These are phyloP conservation scores for Temnothorax curvispinosus DNA, from an alignment of 1,140 invertebrate species.

Conservation along the genomic window DNA sequence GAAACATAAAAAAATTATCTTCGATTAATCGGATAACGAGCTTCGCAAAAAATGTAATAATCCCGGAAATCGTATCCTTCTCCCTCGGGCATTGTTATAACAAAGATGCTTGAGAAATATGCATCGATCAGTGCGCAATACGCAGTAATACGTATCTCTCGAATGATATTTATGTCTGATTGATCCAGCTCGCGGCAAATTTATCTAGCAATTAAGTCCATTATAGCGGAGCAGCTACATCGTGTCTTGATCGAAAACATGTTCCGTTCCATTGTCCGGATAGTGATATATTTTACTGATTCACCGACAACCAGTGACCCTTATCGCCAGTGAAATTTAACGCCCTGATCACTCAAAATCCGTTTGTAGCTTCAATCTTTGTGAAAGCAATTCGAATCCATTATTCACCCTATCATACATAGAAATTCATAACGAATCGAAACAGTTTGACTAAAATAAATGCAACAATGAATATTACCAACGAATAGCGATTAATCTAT, in stretches of 20 bases:
- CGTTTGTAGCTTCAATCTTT: not conserved
- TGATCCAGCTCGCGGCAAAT: slow-evolving; percentile 38
- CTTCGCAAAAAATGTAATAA: slow-evolving; percentile 21
- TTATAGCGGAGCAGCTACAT: slow-evolving; percentile 36
- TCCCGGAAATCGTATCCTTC: not conserved
- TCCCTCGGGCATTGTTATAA: not conserved
- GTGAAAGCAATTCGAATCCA: not conserved
- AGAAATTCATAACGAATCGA: not conserved
- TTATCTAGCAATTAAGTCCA: slow-evolving; percentile 44
- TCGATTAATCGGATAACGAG: slow-evolving; percentile 22
- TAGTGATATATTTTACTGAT: slow-evolving; percentile 18
- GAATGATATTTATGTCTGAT: slow-evolving; percentile 45
- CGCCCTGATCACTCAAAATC: not conserved
- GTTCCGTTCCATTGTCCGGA: slow-evolving; percentile 1
- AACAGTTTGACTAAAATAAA: not conserved
- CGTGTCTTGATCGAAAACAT: slow-evolving; percentile 56
- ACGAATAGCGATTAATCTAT: not conserved
- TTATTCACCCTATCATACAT: not conserved
- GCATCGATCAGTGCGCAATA: not conserved
- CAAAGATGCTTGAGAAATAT: slow-evolving; percentile 11
- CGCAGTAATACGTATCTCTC: not conserved
- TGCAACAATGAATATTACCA: not conserved
- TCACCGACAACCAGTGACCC: not conserved
- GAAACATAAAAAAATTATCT: not conserved
- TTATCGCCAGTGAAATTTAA: slow-evolving; percentile 39